Evolutionary conservation across 1,140 invertebrate genomes (phyloP), one percentile per base, ranked within the genome.

Genomic region (Leucophenga varia): DNA sequence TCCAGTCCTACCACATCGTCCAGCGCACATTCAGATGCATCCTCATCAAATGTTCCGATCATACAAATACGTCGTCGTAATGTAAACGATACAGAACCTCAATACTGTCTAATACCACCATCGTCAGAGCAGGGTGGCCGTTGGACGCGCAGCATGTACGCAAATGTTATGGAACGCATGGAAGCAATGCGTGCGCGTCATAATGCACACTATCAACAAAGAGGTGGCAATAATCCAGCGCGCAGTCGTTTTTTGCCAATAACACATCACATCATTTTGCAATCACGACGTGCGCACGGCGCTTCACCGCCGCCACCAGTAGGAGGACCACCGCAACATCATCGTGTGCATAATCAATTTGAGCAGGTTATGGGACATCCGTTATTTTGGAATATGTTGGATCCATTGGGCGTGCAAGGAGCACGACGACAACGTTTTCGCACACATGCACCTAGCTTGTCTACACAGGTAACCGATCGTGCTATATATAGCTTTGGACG

Each of bases 401-500:
- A 72, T 43, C 69, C 69, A 1, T 49, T 72, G 13, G 61, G 61
- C n/a, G 41, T 58, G 0, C 49, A 59, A 2, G 51, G 45, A 22
- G 22, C 47, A 2, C 52, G 59, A 1, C 52, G 55, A 0, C 7
- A 47, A 21, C 53, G 53, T 2, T 21, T 42, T 18, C 44, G 59
- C 2, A 52, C 45, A 41, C 44, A 2, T 50, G 25, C 40, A 18
- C 16, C 22, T 0, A 34, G 37, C 6, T 4, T 16, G 13, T 6
- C 6, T 6, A n/a, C 50, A 14, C 52, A 60, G 5, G 57, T 67
- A 8, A 57, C 67, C 0, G 72, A 75, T 51, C 54, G 73, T 20
- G 73, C 65, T 2, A 64, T 75, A n/a, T 71, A 61, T 20, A 63
- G 65, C 17, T 75, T 75, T 49, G 73, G 73, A 0, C 43, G 67